Evolutionary conservation across 2,888 invertebrate genomes (phyloP), one percentile per base, ranked within the genome.

Genomic region (Nudaria mundana): DNA sequence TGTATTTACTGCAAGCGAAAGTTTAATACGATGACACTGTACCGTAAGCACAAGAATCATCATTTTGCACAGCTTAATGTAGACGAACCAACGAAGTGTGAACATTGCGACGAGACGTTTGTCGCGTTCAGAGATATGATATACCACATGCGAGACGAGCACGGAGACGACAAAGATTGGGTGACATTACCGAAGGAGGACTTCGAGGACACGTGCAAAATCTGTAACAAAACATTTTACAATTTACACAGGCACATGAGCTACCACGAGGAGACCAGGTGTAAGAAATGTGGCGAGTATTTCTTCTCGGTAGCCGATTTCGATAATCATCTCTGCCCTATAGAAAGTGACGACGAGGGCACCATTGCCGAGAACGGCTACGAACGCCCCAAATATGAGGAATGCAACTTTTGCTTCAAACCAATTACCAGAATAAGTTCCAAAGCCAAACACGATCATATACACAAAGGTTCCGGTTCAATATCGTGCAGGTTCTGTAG

Each of bases 71-170:
- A 73, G 62, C 74, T 71, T 30, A 87, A 80, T 53, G 81, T 68
- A 37, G 90, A 84, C 36, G 87, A 81, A 44, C 90, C 78, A 15
- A 80, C 70, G 5, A 86, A 77, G 53, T 90, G 77, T 66, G 90
- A 83, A 64, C 88, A 81, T 63, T 89, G 90, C 65, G 90, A 90
- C 53, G 88, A 91, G 48, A 89, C 85, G 0, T 91, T 91, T 45
- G 81, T 90, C 12, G 84, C 88, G 12, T 88, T 89, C 68, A 77
- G 81, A 51, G 90, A 87, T 46, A 90, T 82, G 84, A 90, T 85
- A 54, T 79, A 77, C 56, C 90, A 80, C 71, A 89, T 87, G 85
- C 69, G 76, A 20, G 89, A 88, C 25, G 81, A 51, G 1, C 89
- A 89, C 51, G 78, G 74, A 2, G 86, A 86, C 44, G 74, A 86